Conservation (phyloP, 2,797 vertebrate species). For the Netta rufina region DNA sequence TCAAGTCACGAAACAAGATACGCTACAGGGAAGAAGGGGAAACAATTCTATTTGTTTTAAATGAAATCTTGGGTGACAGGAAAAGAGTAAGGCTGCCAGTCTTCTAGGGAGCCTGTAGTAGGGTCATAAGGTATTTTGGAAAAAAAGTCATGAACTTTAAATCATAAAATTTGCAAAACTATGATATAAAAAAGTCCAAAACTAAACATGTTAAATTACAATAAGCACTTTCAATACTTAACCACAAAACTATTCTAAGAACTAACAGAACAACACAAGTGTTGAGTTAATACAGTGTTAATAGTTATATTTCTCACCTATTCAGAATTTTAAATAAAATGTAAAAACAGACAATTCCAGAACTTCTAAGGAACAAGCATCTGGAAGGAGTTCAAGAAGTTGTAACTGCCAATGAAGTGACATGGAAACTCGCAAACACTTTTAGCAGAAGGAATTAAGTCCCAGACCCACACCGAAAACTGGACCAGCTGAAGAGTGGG, state of each 20-base stretch:
- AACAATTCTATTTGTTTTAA: slow-evolving; percentile 19
- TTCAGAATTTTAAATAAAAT: background rate
- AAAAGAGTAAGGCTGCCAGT: background rate
- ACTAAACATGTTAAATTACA: background rate
- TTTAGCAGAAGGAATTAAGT: slow-evolving; percentile 4
- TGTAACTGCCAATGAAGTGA: background rate
- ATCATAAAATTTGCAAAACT: background rate
- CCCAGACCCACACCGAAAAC: background rate
- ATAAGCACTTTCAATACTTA: background rate
- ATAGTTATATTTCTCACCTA: background rate
- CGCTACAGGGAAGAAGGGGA: slow-evolving; percentile 23
- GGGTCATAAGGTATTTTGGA: background rate
- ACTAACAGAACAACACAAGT: background rate
- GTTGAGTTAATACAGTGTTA: background rate
- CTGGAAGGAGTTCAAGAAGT: background rate
- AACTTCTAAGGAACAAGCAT: background rate
- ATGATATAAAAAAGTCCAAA: background rate
- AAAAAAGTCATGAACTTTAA: background rate
- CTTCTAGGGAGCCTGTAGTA: background rate
- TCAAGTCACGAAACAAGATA: slow-evolving; percentile 43
- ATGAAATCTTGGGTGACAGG: background rate
- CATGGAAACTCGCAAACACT: background rate
- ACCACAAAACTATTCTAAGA: background rate
- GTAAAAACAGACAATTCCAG: background rate
- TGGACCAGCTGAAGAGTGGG: background rate